Conservation (phyloP, 2,888 invertebrate species). For the Torymus tubicola region DNA sequence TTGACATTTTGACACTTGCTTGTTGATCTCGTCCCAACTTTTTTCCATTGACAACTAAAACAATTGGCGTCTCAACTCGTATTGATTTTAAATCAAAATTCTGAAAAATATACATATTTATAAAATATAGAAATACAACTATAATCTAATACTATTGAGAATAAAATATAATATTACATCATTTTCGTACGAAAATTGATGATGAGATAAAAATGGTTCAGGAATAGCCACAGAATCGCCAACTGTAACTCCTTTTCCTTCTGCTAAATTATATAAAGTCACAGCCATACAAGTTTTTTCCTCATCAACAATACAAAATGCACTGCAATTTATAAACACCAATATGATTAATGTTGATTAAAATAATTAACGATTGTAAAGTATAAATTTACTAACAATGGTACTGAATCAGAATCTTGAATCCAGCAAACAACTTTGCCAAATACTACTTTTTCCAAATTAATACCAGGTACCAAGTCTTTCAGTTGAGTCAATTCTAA, state of each 20-base stretch:
- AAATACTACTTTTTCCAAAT: slow-evolving; percentile 83
- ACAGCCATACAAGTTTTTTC: slow-evolving; percentile 85
- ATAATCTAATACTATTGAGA: not conserved
- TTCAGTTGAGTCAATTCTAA: slow-evolving; percentile 78
- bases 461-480: slow-evolving; percentile 81
- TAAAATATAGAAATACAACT: slow-evolving; percentile 29
- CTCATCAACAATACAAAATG: slow-evolving; percentile 88
- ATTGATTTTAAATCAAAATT: slow-evolving; percentile 85
- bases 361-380: slow-evolving; percentile 10
- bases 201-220: slow-evolving; percentile 82
- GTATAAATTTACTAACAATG: slow-evolving; percentile 81
- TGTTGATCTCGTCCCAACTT: slow-evolving; percentile 83
- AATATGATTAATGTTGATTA: not conserved
- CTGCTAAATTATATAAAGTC: slow-evolving; percentile 90
- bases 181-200: slow-evolving; percentile 79
- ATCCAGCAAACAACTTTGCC: slow-evolving; percentile 90
- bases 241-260: slow-evolving; percentile 88
- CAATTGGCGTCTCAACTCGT: slow-evolving; percentile 87
- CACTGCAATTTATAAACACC: slow-evolving; percentile 77
- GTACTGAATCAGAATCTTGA: slow-evolving; percentile 85
- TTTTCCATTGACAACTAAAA: slow-evolving; percentile 86
- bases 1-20: slow-evolving; percentile 82
- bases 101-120: slow-evolving; percentile 76
- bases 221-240: slow-evolving; percentile 91
- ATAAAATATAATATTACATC: slow-evolving; percentile 76